Percentiles rank a stretch among this genome's conserved stretches.
Conservation (phyloP, 2,888 invertebrate species). For the Baccha elongata region DNA sequence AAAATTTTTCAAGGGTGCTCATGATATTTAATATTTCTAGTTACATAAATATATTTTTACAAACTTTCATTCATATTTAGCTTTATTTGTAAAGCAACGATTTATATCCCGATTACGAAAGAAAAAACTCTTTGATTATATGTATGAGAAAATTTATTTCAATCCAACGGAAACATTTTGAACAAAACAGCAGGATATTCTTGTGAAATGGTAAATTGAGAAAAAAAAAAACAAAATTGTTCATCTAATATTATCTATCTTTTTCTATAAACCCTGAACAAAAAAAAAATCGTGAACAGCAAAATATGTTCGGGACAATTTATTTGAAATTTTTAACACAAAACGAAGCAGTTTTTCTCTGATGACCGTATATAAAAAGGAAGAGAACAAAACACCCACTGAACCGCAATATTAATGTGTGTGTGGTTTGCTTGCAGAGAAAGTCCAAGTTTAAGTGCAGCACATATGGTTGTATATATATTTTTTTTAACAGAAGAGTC, state of each 20-base stretch:
- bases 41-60: too few species aligned
- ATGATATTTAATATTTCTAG: too few species aligned
- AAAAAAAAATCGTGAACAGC: neutral
- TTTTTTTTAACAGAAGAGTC: conserved; percentile 37
- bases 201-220: conserved; percentile 29
- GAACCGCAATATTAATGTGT: conserved; percentile 35
- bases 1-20: too few species aligned
- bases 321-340: conserved; percentile 63
- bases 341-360: conserved; percentile 38
- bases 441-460: conserved; percentile 49
- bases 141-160: too few species aligned
- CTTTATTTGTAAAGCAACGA: too few species aligned
- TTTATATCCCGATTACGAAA: too few species aligned
- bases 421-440: conserved; percentile 15
- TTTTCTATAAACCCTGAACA: neutral
- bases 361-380: neutral
- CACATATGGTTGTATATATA: conserved; percentile 42
- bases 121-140: too few species aligned
- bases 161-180: conserved; percentile 17
- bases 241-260: conserved; percentile 21
- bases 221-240: conserved; percentile 32
- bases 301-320: conserved; percentile 48
- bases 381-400: conserved; percentile 18
- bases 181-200: conserved; percentile 32
- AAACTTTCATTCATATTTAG: too few species aligned